phyloP scores from a whole-genome alignment of 2,888 invertebrate genomes.

The Andrena minutula region DNA sequence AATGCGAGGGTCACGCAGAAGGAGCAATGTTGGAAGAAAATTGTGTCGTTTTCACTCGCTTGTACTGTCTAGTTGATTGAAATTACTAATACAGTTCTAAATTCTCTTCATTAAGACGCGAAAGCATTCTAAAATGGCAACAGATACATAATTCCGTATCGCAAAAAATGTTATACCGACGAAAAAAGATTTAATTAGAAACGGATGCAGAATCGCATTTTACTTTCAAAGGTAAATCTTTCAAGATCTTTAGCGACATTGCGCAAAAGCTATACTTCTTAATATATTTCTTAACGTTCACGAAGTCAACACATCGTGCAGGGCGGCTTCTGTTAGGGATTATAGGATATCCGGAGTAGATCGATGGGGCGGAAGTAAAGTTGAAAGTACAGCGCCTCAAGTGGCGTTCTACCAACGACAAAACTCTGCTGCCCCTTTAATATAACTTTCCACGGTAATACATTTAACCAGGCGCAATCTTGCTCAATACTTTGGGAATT shows the following conservation, averaged over 20 bases:
- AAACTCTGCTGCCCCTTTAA: conserved; percentile 44
- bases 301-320: conserved; percentile 14
- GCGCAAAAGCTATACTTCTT: too few relatives aligned
- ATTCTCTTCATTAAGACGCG: too few relatives aligned
- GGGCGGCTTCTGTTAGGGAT: conserved; percentile 11
- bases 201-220: too few relatives aligned
- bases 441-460: conserved; percentile 39
- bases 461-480: conserved; percentile 35
- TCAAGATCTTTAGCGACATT: too few relatives aligned
- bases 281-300: conserved; percentile 2
- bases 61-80: neutral
- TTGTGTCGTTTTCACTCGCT: neutral
- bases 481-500: conserved; percentile 30
- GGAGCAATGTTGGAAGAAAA: conserved; percentile 22
- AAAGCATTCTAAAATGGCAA: too few relatives aligned
- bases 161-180: too few relatives aligned
- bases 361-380: conserved; percentile 20
- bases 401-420: conserved; percentile 23
- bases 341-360: conserved; percentile 36
- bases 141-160: too few relatives aligned
- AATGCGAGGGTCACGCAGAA: conserved; percentile 56
- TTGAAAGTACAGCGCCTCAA: conserved; percentile 34
- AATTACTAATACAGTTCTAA: neutral
- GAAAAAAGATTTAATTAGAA: too few relatives aligned
- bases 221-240: too few relatives aligned